These are phyloP conservation scores for Tholera decimalis DNA, from an alignment of 2,888 invertebrate species.

Conservation along the genomic window DNA sequence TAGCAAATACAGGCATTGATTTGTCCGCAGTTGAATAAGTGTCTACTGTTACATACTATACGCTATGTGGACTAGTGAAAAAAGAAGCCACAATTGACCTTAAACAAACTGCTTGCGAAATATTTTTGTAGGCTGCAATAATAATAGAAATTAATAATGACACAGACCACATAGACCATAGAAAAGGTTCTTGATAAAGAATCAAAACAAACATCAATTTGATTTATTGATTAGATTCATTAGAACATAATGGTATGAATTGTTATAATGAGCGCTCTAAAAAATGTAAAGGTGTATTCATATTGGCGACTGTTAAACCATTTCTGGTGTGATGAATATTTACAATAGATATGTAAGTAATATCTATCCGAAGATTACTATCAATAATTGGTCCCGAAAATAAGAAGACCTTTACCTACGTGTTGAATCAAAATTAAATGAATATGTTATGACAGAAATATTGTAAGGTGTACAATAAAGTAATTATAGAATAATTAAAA, in stretches of 20 bases:
- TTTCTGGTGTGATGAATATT: not conserved
- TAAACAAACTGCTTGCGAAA: conserved; percentile 16
- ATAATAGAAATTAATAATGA: conserved; percentile 19
- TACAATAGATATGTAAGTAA: no score
- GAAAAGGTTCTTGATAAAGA: conserved; percentile 44
- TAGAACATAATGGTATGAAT: conserved; percentile 57
- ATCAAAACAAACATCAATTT: conserved; percentile 58
- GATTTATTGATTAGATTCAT: conserved; percentile 59
- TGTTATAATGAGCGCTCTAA: conserved; percentile 60
- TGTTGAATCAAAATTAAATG: no score
- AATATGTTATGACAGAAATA: no score
- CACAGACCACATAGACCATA: conserved; percentile 16
- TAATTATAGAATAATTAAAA: no score
- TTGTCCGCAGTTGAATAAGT: no score
- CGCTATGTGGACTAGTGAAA: not conserved
- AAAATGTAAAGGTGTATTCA: conserved; percentile 41
- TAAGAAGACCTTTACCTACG: no score
- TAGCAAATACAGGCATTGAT: no score
- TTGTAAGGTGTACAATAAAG: no score
- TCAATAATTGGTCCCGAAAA: no score
- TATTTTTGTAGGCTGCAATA: conserved; percentile 16
- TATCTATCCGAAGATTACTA: no score
- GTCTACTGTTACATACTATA: no score
- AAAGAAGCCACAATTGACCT: not conserved
- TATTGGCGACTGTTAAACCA: not conserved